These are phyloP conservation scores for Drosophila pachea DNA, from an alignment of 1,140 invertebrate species.

Conservation along the genomic window DNA sequence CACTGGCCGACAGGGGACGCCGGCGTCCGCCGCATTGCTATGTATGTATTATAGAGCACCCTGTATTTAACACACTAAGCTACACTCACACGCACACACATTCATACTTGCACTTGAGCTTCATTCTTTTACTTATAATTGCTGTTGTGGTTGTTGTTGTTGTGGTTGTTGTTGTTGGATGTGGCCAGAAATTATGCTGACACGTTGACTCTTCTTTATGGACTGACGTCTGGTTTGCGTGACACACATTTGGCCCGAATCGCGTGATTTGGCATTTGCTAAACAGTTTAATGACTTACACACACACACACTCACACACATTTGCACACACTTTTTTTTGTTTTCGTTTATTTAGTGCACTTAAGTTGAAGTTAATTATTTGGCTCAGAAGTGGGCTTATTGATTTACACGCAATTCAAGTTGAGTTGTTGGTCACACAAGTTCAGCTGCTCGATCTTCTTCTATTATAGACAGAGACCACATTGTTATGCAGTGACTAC, in stretches of 20 bases:
- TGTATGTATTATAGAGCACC: slow-evolving; percentile 38
- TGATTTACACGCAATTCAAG: slow-evolving; percentile 7
- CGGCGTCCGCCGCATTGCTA: slow-evolving; percentile 21
- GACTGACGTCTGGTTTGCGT: slow-evolving; percentile 3
- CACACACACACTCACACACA: background rate
- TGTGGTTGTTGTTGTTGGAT: slow-evolving; percentile 3
- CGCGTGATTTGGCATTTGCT: slow-evolving; percentile 21
- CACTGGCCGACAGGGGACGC: slow-evolving; percentile 7
- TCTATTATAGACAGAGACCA: slow-evolving; percentile 37
- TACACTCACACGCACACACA: slow-evolving; percentile 9
- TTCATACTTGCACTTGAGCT: slow-evolving; percentile 35
- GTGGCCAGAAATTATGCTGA: slow-evolving; percentile 33
- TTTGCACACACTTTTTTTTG: background rate
- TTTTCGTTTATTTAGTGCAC: background rate
- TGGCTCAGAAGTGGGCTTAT: background rate
- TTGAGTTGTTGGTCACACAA: slow-evolving; percentile 12
- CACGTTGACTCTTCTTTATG: slow-evolving; percentile 1
- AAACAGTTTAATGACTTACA: slow-evolving; percentile 38
- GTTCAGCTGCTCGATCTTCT: slow-evolving; percentile 13
- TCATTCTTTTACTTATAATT: slow-evolving; percentile 1
- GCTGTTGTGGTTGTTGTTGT: background rate
- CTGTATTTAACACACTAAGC: slow-evolving; percentile 33
- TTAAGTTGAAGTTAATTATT: background rate
- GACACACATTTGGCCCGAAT: slow-evolving; percentile 37
- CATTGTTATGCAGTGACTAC: slow-evolving; percentile 32